Evolutionary conservation across 2,113 vertebrate genomes (phyloP).

Genomic region (Mormyrus lacerda): DNA sequence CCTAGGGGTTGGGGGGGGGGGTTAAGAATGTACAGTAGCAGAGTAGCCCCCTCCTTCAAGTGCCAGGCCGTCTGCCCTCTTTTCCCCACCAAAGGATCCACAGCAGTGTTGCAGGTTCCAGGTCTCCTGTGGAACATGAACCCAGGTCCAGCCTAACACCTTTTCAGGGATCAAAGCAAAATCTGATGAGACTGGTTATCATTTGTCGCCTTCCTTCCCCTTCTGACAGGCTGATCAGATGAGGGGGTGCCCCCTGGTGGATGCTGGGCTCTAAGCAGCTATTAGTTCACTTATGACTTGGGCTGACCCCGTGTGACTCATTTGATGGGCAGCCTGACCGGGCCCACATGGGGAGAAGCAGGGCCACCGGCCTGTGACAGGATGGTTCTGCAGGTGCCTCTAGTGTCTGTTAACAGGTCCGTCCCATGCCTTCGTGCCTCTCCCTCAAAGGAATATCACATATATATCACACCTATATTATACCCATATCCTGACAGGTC

Average conservation of each 20-base stretch:
- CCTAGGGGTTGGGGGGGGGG: conserved; percentile 8
- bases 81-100: neutral
- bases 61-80: neutral
- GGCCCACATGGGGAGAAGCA: neutral
- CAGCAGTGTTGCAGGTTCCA: neutral
- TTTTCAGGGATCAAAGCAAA: neutral
- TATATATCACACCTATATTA: neutral
- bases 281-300: neutral
- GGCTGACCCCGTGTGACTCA: neutral
- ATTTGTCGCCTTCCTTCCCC: neutral
- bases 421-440: neutral
- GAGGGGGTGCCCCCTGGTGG: neutral
- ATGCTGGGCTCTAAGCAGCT: neutral
- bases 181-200: neutral
- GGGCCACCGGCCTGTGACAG: neutral
- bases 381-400: neutral
- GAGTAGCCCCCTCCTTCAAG: neutral
- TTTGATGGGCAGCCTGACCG: neutral
- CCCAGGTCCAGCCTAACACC: neutral
- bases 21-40: conserved; percentile 10
- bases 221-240: neutral
- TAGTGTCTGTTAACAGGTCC: neutral
- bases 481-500: neutral
- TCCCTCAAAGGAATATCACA: neutral
- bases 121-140: neutral